Evolutionary conservation across 1,140 invertebrate species (phyloP), one percentile per base, ranked within the genome.

Genomic region (Linepithema humile): DNA sequence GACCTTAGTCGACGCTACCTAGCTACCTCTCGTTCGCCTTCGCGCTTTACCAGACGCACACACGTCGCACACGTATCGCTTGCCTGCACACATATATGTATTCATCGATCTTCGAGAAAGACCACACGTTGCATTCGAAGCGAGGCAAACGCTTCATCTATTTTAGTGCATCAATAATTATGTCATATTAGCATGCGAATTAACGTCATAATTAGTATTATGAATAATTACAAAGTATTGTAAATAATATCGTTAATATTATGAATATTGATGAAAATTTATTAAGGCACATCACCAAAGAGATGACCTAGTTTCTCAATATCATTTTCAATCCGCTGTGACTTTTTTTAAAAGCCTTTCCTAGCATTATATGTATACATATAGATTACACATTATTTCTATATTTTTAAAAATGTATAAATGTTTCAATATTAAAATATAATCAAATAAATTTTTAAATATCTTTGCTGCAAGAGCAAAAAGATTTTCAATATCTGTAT

Each of bases 21-120:
- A 57, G 40, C 29, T 64, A 38, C 35, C 59, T 77, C 59, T 83
- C 70, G 75, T 78, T 73, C 50, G 38, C 53, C 40, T 59, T 35
- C 40, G 55, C 40, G 55, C 64, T 80, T 57, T 80, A 80, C 10
- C 75, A 69, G 35, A 77, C 20, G 12, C 48, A 80, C 48, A 69
- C 48, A 15, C n/a, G n/a, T n/a, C 20, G 12, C 48, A 80, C 48
- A 69, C 48, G 15, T 45, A 45, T 45, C 43, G 15, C 15, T 45
- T 3, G 43, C 1, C 43, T 15, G 43, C 10, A 55, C 6, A 55
- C 9, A 55, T 23, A 7, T 35, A 17, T 48, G 57, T 75, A 55
- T 35, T 60, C 53, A 60, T 62, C 67, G 78, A 82, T 73, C 55
- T 60, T 26, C 78, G 57, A 60, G 70, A 3, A 53, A 35, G 40